Evolutionary conservation across 2,113 vertebrate species (phyloP).

Genomic region (Lophochroa leadbeateri): DNA sequence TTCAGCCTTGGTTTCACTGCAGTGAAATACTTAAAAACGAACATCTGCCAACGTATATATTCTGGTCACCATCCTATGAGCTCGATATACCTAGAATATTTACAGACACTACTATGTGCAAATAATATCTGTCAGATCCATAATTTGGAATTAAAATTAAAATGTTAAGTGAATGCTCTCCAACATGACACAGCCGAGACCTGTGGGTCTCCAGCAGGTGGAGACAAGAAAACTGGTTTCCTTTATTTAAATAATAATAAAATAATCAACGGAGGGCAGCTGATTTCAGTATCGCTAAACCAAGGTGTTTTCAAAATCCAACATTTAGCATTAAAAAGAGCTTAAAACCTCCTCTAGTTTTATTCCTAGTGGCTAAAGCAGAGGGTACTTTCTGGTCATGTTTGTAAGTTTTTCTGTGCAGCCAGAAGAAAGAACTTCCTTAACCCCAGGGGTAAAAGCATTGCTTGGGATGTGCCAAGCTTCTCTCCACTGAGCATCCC

Average conservation of each 20-base stretch:
- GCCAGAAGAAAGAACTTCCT: background rate
- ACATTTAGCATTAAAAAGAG: background rate
- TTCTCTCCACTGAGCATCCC: background rate
- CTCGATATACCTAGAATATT: background rate
- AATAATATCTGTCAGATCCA: background rate
- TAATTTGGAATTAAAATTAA: background rate
- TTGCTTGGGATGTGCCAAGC: background rate
- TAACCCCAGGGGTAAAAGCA: background rate
- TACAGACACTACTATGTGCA: background rate
- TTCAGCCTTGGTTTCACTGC: background rate
- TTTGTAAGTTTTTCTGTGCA: background rate
- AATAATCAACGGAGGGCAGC: background rate
- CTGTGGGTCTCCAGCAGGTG: constrained; percentile 35
- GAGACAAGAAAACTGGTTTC: background rate
- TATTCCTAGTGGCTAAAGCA: background rate
- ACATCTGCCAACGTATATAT: background rate
- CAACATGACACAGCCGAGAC: background rate
- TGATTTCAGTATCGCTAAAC: background rate
- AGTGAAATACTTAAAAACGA: background rate
- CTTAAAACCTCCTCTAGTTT: background rate
- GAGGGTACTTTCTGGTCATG: background rate
- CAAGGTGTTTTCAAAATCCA: background rate
- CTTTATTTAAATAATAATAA: background rate
- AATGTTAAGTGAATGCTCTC: background rate
- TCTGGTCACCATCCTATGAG: background rate